These are phyloP conservation scores for Caenorhabditis drosophilae DNA, from an alignment of 2,888 invertebrate species.

Conservation along the genomic window DNA sequence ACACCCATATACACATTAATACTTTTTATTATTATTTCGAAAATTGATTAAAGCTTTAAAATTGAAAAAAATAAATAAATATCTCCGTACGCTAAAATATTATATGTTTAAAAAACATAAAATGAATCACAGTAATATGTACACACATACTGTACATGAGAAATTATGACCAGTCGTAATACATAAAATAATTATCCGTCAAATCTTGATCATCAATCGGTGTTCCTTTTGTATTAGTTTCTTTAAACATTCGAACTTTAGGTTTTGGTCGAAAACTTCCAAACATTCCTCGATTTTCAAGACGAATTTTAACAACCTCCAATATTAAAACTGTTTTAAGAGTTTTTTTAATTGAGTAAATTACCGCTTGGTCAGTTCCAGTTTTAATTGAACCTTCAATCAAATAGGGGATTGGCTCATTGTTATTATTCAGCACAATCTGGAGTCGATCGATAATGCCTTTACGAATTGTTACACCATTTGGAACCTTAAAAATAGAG, in stretches of 20 bases:
- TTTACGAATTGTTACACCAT: slow-evolving; percentile 32
- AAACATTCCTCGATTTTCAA: slow-evolving; percentile 25
- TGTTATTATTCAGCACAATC: slow-evolving; percentile 23
- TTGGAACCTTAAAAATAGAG: no score
- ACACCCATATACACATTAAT: no score
- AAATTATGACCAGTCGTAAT: slow-evolving; percentile 39
- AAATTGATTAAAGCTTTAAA: no score
- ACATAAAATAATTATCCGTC: slow-evolving; percentile 38
- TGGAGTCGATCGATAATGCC: slow-evolving; percentile 34
- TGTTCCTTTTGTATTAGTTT: slow-evolving; percentile 15
- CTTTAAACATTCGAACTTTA: slow-evolving; percentile 36
- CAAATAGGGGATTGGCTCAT: slow-evolving; percentile 32
- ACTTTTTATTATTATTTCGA: no score
- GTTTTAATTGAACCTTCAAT: slow-evolving; percentile 27
- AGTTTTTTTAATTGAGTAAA: background rate
- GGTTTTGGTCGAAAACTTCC: slow-evolving; percentile 33
- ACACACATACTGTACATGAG: no score
- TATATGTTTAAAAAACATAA: no score
- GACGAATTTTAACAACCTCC: slow-evolving; percentile 24
- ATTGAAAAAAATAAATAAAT: no score
- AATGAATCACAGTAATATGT: no score
- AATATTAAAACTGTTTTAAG: slow-evolving; percentile 1
- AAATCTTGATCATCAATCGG: slow-evolving; percentile 35
- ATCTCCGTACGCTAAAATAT: no score
- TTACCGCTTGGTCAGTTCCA: slow-evolving; percentile 32